Conservation (phyloP, 2,113 vertebrate genomes). For the Zapus hudsonius region DNA sequence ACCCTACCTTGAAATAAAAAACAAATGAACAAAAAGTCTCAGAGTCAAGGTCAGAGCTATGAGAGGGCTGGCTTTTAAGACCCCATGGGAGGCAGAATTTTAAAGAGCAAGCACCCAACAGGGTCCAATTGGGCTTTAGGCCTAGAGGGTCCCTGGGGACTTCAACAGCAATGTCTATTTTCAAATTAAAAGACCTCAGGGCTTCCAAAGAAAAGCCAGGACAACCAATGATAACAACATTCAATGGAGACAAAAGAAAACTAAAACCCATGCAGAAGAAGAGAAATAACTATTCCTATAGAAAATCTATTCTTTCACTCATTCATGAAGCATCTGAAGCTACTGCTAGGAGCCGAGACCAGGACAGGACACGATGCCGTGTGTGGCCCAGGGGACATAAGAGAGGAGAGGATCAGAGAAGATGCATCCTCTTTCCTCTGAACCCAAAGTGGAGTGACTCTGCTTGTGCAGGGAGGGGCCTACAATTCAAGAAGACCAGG, state of each 20-base stretch:
- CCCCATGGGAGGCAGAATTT: neutral
- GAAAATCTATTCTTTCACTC: neutral
- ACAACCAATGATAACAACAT: neutral
- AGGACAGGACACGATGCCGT: neutral
- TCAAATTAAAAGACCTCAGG: neutral
- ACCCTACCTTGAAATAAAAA: too few relatives aligned
- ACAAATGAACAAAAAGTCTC: too few relatives aligned
- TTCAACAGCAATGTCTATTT: neutral
- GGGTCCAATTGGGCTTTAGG: neutral
- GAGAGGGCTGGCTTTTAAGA: neutral
- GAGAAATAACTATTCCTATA: neutral
- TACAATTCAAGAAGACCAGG: neutral
- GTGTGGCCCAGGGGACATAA: neutral
- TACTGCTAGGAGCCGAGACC: neutral
- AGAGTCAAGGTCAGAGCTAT: neutral
- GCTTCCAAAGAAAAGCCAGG: slow-evolving; percentile 19
- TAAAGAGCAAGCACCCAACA: neutral
- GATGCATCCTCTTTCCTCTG: neutral
- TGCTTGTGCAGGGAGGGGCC: neutral
- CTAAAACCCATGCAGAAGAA: neutral
- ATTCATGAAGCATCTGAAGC: neutral
- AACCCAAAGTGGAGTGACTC: neutral
- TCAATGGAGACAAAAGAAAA: neutral
- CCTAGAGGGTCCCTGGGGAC: neutral
- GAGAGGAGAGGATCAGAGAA: neutral